A percentile compares a stretch with the other conserved stretches of the same genome.
phyloP scores from a whole-genome alignment of 2,797 vertebrate species.

The Scolopax bukidnonensis region DNA sequence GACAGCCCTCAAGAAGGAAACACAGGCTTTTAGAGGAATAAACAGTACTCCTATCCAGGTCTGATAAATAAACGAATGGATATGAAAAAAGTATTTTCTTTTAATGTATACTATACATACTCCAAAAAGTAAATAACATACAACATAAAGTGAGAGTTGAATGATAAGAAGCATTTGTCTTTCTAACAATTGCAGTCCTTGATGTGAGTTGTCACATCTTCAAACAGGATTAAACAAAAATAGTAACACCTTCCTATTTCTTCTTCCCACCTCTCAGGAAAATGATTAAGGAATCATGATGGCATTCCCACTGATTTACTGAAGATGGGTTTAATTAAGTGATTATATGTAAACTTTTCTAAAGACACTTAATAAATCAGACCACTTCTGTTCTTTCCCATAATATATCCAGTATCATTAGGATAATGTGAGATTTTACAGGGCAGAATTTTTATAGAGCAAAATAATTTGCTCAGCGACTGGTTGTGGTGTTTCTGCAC shows the following conservation, averaged over 20 bases:
- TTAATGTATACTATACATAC: fast-evolving
- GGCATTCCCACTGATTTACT: background rate
- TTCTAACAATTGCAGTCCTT: background rate
- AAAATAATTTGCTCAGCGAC: background rate
- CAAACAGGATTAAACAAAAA: background rate
- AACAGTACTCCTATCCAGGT: background rate
- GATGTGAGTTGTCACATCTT: background rate
- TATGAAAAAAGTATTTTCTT: background rate
- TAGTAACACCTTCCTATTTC: background rate
- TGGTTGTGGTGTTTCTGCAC: background rate
- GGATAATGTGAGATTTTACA: background rate
- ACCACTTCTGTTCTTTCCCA: background rate
- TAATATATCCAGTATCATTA: background rate
- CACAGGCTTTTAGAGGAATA: background rate
- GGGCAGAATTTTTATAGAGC: background rate
- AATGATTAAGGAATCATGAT: background rate
- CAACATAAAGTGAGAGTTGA: background rate
- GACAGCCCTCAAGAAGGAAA: background rate
- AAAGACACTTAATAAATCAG: background rate
- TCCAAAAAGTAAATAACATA: background rate
- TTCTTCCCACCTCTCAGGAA: background rate
- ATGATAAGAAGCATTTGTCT: background rate
- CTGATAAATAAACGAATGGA: background rate
- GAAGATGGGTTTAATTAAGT: background rate
- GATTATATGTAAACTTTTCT: background rate